Evolutionary conservation across 2,888 invertebrate genomes (phyloP).

Genomic region (Osedax frankpressi): DNA sequence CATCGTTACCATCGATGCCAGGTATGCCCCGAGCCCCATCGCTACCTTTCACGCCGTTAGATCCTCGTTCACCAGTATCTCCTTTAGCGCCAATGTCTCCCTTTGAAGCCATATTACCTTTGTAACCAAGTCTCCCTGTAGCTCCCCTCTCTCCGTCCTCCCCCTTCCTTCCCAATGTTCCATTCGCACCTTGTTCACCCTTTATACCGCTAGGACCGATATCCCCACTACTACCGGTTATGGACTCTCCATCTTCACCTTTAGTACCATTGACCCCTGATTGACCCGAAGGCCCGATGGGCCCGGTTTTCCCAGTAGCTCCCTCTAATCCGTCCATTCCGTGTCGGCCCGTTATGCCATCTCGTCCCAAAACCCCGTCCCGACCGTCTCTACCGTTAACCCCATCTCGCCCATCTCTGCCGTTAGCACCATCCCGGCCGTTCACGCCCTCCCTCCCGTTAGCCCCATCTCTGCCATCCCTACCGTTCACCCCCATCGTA

Average conservation of each 20-base stretch:
- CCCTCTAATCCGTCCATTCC: neutral
- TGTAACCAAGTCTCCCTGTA: neutral
- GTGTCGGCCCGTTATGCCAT: neutral
- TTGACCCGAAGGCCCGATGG: neutral
- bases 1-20: constrained; percentile 33
- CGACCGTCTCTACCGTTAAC: neutral
- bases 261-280: neutral
- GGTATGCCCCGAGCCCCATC: constrained; percentile 35
- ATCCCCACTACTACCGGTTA: neutral
- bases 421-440: neutral
- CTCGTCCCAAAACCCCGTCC: neutral
- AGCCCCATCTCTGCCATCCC: neutral
- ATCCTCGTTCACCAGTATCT: constrained; percentile 30
- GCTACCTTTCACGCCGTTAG: constrained; percentile 30
- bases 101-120: constrained; percentile 25
- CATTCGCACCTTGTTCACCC: neutral
- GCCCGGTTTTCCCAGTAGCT: neutral
- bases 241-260: neutral
- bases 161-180: neutral
- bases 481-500: neutral
- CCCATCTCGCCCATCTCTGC: neutral
- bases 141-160: neutral
- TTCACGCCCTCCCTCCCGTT: neutral
- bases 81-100: constrained; percentile 32
- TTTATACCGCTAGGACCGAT: neutral